Percentiles rank a stretch among this genome's conserved stretches.
These are phyloP conservation scores for Gnatocerus cornutus DNA, from an alignment of 2,888 invertebrate genomes.

Conservation along the genomic window DNA sequence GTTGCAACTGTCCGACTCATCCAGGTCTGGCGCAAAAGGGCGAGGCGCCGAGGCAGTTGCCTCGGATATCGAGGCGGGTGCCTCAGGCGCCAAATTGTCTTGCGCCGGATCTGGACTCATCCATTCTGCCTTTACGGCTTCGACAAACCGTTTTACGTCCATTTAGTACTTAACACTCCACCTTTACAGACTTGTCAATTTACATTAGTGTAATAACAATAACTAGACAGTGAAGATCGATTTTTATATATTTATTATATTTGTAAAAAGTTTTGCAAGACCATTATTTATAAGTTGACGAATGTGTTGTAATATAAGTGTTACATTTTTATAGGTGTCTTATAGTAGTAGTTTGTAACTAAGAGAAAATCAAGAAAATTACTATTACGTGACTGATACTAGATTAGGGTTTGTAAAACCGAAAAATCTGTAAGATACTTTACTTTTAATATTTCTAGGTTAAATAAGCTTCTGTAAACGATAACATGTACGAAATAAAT, in stretches of 20 bases:
- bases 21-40: too few relatives aligned
- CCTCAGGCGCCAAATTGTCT: too few relatives aligned
- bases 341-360: conserved; percentile 63
- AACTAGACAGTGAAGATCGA: conserved; percentile 54
- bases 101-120: too few relatives aligned
- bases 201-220: conserved; percentile 51
- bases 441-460: conserved; percentile 61
- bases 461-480: conserved; percentile 65
- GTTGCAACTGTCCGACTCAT: conserved; percentile 22
- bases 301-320: conserved; percentile 69
- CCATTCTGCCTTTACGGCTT: conserved; percentile 25
- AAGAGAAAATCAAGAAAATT: conserved; percentile 39
- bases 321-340: conserved; percentile 69
- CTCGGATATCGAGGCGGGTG: too few relatives aligned
- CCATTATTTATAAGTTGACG: conserved; percentile 59
- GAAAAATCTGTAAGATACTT: conserved; percentile 64
- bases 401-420: conserved; percentile 61
- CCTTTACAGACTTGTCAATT: conserved; percentile 50
- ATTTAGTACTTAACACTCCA: conserved; percentile 63
- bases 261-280: conserved; percentile 64
- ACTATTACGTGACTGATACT: conserved; percentile 65
- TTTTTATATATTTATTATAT: conserved; percentile 64
- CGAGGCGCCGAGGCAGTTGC: too few relatives aligned
- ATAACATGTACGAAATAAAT: conserved; percentile 70
- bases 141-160: conserved; percentile 63